phyloP scores from a whole-genome alignment of 2,797 vertebrate species.

The Channallabes apus region DNA sequence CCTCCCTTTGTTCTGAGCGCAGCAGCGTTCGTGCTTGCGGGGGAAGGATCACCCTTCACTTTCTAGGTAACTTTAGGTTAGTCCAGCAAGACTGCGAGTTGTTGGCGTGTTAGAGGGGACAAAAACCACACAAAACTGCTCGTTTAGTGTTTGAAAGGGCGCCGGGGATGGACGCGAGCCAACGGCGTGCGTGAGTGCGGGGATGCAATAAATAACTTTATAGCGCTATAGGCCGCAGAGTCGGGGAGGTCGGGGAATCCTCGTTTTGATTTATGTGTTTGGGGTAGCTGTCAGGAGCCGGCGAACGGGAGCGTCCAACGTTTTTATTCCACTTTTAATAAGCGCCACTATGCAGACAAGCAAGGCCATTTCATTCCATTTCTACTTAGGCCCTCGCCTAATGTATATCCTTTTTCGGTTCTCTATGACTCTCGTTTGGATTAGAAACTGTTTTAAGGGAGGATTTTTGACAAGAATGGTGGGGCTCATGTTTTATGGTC shows the following conservation, averaged over 20 bases:
- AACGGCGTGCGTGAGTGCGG: conserved; percentile 71
- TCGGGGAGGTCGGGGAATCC: conserved; percentile 75
- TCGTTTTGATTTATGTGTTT: conserved; percentile 81
- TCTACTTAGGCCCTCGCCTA: conserved; percentile 52
- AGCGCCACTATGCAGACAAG: conserved; percentile 65
- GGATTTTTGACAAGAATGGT: conserved; percentile 57
- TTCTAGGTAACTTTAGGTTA: conserved; percentile 73
- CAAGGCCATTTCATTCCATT: conserved; percentile 61
- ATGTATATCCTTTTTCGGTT: conserved; percentile 55
- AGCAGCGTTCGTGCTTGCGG: conserved; percentile 68
- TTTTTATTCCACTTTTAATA: conserved; percentile 83
- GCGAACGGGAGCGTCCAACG: conserved; percentile 68
- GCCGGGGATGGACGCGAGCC: conserved; percentile 69
- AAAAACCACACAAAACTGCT: conserved; percentile 60
- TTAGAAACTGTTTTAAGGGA: conserved; percentile 47
- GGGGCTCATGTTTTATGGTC: conserved; percentile 58
- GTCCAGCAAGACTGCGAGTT: conserved; percentile 68
- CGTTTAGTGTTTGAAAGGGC: conserved; percentile 59
- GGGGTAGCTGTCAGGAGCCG: conserved; percentile 77
- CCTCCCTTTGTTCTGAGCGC: conserved; percentile 78
- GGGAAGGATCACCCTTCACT: conserved; percentile 67
- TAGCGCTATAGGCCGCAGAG: conserved; percentile 68
- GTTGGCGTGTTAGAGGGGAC: conserved; percentile 58
- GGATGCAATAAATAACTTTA: conserved; percentile 74
- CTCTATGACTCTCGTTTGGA: conserved; percentile 53